Evolutionary conservation across 2,113 vertebrate genomes (phyloP).

Genomic region (Sciurus niger): DNA sequence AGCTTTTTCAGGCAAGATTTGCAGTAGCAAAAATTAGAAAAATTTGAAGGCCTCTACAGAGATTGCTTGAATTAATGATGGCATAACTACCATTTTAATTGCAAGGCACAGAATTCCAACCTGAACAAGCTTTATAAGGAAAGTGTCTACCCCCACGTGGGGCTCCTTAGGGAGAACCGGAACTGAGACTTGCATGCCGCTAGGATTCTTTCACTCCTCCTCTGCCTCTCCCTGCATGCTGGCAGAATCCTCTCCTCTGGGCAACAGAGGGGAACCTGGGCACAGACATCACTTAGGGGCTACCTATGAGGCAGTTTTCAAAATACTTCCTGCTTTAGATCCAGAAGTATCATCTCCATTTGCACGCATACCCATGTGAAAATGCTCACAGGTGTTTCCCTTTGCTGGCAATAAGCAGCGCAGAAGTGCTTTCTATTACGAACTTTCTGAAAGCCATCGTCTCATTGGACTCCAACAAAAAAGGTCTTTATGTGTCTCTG

Average conservation of each 20-base stretch:
- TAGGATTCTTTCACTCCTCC: neutral
- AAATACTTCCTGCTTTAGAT: neutral
- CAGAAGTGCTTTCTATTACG: neutral
- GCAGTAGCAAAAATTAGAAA: neutral
- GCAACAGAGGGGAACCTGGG: neutral
- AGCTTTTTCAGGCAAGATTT: neutral
- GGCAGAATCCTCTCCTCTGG: neutral
- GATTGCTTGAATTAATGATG: neutral
- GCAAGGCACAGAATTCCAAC: neutral
- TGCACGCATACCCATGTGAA: neutral
- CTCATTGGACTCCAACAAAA: neutral
- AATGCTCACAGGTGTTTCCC: neutral
- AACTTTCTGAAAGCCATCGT: neutral
- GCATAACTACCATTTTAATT: neutral
- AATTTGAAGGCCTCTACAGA: neutral
- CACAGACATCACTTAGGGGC: neutral
- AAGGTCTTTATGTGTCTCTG: neutral
- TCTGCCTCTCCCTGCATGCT: neutral
- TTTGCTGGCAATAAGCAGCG: rapidly evolving
- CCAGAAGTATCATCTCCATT: neutral
- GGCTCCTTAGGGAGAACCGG: neutral
- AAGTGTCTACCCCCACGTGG: neutral
- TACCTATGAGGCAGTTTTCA: neutral
- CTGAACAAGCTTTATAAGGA: neutral
- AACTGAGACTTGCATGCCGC: neutral